A percentile compares a stretch with the other conserved stretches of the same genome.
These are phyloP conservation scores for Macrophya annulata DNA, from an alignment of 2,888 invertebrate species.

Conservation along the genomic window DNA sequence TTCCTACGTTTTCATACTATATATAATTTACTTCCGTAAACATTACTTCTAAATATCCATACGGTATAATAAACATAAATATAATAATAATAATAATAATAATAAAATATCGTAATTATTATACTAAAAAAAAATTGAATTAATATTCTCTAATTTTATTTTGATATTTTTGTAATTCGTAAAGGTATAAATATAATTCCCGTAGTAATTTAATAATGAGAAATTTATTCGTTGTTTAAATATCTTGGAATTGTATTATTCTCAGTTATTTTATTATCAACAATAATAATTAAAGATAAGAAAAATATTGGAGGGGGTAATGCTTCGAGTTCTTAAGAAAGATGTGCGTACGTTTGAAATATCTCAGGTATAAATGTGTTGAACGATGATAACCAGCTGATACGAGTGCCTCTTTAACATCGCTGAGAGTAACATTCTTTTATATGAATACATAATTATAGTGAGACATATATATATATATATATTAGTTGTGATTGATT, in stretches of 20 bases:
- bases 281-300: conserved; percentile 47
- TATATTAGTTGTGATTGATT: background rate
- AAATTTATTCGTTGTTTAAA: background rate
- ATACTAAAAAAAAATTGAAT: background rate
- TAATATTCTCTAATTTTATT: background rate
- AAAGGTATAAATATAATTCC: too few relatives aligned
- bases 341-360: conserved; percentile 60
- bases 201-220: background rate
- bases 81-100: background rate
- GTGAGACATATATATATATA: background rate
- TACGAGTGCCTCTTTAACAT: conserved; percentile 63
- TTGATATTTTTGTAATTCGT: too few relatives aligned
- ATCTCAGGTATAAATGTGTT: conserved; percentile 61
- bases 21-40: background rate
- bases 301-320: background rate
- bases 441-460: background rate
- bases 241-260: background rate
- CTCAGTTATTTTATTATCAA: background rate
- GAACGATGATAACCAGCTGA: conserved; percentile 66
- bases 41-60: background rate
- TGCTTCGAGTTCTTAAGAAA: background rate
- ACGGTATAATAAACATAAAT: background rate
- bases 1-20: background rate
- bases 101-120: background rate
- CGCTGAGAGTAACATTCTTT: conserved; percentile 30